phyloP scores from a whole-genome alignment of 2,797 vertebrate genomes.

The Sebastes diploproa region DNA sequence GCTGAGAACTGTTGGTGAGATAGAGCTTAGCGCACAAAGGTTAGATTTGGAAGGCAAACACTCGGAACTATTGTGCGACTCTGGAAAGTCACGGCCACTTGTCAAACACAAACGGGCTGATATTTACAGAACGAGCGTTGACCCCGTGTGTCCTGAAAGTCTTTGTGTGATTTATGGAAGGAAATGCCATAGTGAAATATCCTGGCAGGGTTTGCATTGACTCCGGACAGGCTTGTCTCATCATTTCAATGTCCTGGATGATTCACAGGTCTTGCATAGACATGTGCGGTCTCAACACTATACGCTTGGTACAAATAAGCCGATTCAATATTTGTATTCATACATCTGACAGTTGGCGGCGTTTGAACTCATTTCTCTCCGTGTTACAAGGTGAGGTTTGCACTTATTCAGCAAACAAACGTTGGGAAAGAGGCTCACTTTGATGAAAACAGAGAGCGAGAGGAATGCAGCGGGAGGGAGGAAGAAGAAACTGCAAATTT shows the following conservation, averaged over 20 bases:
- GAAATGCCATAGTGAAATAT: constrained; percentile 64
- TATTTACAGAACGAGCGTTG: constrained; percentile 76
- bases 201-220: constrained; percentile 52
- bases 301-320: constrained; percentile 25
- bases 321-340: constrained; percentile 58
- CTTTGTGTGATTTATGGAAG: constrained; percentile 74
- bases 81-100: constrained; percentile 77
- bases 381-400: constrained; percentile 41
- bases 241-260: constrained; percentile 61
- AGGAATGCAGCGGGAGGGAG: constrained; percentile 37
- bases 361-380: constrained; percentile 45
- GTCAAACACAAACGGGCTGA: constrained; percentile 70
- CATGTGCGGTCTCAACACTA: constrained; percentile 42
- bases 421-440: constrained; percentile 42
- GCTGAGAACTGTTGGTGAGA: constrained; percentile 71
- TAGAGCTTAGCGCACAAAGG: constrained; percentile 77
- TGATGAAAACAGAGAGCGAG: constrained; percentile 29
- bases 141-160: constrained; percentile 68
- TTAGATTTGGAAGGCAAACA: constrained; percentile 81
- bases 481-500: constrained; percentile 64
- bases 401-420: constrained; percentile 56
- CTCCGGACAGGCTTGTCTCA: constrained; percentile 61
- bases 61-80: constrained; percentile 69
- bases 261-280: constrained; percentile 65
- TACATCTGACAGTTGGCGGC: constrained; percentile 31